A percentile compares a stretch with the other conserved stretches of the same genome.
These are phyloP conservation scores for Zygothrica quintamaculata DNA, from an alignment of 2,888 invertebrate species.

Conservation along the genomic window DNA sequence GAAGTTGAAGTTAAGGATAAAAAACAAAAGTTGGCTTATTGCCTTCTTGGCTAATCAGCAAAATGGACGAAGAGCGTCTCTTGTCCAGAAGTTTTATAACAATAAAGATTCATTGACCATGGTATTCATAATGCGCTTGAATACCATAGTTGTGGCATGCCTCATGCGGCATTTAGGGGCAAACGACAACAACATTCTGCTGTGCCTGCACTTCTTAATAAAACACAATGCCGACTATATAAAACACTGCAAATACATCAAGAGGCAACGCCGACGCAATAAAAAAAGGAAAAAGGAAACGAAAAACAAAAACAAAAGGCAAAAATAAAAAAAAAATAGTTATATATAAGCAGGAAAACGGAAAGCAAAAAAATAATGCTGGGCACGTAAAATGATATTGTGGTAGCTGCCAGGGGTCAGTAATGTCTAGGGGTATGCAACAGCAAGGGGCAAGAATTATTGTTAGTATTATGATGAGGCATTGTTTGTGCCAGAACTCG, in stretches of 20 bases:
- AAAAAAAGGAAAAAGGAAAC: no score
- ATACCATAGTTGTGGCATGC: constrained; percentile 13
- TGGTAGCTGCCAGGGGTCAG: not conserved
- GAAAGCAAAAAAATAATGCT: no score
- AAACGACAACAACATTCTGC: constrained; percentile 25
- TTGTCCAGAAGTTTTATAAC: constrained; percentile 17
- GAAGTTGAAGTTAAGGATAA: constrained; percentile 31
- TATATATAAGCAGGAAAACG: no score
- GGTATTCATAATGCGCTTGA: no score
- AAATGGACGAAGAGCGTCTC: constrained; percentile 34
- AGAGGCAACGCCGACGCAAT: constrained; percentile 35
- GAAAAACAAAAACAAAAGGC: no score
- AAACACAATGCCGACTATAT: constrained; percentile 36
- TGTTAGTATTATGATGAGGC: constrained; percentile 54
- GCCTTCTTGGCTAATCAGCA: constrained; percentile 46
- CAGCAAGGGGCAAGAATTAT: constrained; percentile 36
- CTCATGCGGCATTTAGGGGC: not conserved
- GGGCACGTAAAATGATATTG: constrained; percentile 10
- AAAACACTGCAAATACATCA: constrained; percentile 38
- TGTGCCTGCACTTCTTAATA: constrained; percentile 45
- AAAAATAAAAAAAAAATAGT: no score
- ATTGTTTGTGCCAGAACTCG: constrained; percentile 53
- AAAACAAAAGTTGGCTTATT: constrained; percentile 40
- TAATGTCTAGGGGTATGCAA: not conserved
- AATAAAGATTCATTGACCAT: constrained; percentile 13